phyloP scores from a whole-genome alignment of 2,797 vertebrate genomes.

The Saxicola maurus region DNA sequence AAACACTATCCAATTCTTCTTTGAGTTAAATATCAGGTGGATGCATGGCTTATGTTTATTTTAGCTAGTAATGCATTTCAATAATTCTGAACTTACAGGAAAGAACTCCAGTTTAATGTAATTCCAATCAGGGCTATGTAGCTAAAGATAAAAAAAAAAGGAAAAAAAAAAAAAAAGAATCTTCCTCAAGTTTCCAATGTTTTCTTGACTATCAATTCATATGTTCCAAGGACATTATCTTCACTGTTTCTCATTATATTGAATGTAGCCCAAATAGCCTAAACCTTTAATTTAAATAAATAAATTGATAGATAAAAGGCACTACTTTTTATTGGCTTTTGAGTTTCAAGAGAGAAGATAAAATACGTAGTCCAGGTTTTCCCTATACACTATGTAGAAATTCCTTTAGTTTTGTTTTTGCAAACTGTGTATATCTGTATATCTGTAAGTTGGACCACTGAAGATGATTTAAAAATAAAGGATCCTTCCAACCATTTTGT shows the following conservation, averaged over 20 bases:
- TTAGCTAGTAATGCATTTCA: neutral
- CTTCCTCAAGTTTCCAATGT: neutral
- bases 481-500: neutral
- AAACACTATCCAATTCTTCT: neutral
- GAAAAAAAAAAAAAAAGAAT: neutral
- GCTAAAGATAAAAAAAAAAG: neutral
- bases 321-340: neutral
- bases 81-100: neutral
- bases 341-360: neutral
- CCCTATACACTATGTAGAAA: no score
- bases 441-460: neutral
- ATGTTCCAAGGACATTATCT: neutral
- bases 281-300: neutral
- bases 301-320: neutral
- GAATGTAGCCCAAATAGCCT: neutral
- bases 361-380: neutral
- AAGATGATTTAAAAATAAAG: neutral
- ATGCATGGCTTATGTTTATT: neutral
- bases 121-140: neutral
- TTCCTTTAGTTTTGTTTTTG: neutral
- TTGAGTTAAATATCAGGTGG: neutral
- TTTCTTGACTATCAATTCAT: neutral
- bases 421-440: accelerated
- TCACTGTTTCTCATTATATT: neutral
- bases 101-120: neutral